These are phyloP conservation scores for Caiman crocodilus DNA, from an alignment of 2,797 vertebrate genomes.

Conservation along the genomic window DNA sequence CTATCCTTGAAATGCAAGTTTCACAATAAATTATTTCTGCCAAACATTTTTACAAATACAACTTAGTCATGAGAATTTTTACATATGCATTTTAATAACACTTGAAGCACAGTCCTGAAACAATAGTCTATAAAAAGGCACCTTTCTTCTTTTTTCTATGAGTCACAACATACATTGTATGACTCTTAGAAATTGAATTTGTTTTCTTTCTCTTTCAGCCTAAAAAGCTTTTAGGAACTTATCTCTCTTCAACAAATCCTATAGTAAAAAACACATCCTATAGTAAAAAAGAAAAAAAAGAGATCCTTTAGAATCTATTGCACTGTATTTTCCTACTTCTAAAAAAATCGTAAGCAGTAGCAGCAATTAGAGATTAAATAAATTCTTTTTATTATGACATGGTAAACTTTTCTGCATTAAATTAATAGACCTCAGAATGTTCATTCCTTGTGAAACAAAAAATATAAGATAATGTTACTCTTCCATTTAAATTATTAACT, in stretches of 20 bases:
- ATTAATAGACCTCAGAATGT: neutral
- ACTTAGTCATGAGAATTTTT: neutral
- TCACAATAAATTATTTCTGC: neutral
- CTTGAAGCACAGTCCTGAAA: conserved; percentile 19
- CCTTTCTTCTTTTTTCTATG: conserved; percentile 41
- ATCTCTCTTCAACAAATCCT: neutral
- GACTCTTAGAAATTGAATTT: neutral
- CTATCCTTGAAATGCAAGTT: neutral
- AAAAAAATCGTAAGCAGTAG: conserved; percentile 13
- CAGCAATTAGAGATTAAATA: conserved; percentile 4
- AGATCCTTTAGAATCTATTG: neutral
- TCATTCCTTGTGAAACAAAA: neutral
- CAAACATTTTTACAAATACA: conserved; percentile 13
- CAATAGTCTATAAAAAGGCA: neutral
- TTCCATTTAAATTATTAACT: neutral
- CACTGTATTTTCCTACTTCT: neutral
- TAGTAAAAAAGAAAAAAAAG: conserved; percentile 13
- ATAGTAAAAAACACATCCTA: too few species aligned
- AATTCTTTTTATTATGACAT: conserved; percentile 29
- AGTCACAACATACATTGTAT: conserved; percentile 2
- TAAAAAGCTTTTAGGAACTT: conserved; percentile 25
- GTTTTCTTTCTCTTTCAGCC: conserved; percentile 11
- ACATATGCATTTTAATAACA: conserved; percentile 17
- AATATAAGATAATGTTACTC: neutral
- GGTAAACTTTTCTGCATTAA: neutral